Base-by-base conservation (phyloP, 1,140 invertebrate species). In the Gryllus bimaculatus region DNA sequence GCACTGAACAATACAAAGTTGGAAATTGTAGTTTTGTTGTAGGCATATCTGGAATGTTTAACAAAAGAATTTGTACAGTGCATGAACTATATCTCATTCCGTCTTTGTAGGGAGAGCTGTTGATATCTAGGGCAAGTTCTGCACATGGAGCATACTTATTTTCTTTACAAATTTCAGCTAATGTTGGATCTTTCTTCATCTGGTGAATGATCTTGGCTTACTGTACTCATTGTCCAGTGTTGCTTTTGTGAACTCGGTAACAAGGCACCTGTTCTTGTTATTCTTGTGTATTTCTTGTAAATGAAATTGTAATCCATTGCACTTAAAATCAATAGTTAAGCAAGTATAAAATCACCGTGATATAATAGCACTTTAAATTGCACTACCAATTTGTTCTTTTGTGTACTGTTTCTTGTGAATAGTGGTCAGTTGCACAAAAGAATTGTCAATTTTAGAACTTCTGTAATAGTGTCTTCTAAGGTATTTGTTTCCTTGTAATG, bases 151-250 rank as follows among this genome's bases (percentile, higher is more conserved):
- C 10, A 7, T 66, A 13, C 54, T 66, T 66, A 66, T 66, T 66
- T 66, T 66, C 54, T 66, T 66, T 39, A 66, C 10, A 66, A 13
- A 10, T 66, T 66, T 66, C 54, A 66, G 54, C 54, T 66, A 39
- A 39, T 39, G 10, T 66, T 66, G 54, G 54, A 66, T 66, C 54
- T 66, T 66, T 66, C 54, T 66, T 66, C 54, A 66, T 13, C 54
- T 66, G 54, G 54, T 66, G 54, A 66, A 66, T 66, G 54, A 66
- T 66, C 54, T 66, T 66, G 18, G 54, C 54, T 66, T 66, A 66
- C 18, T 10, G 54, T 66, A 13, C 54, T 39, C 26, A 39, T 13
- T 66, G 54, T 66, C 54, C 18, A 66, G 10, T 66, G 54, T 66
- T 66, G 54, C 54, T 66, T 66, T 66, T 66, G 54, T 66, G 54